Base-by-base conservation (phyloP, 2,888 invertebrate species). In the Tinea trinotella region DNA sequence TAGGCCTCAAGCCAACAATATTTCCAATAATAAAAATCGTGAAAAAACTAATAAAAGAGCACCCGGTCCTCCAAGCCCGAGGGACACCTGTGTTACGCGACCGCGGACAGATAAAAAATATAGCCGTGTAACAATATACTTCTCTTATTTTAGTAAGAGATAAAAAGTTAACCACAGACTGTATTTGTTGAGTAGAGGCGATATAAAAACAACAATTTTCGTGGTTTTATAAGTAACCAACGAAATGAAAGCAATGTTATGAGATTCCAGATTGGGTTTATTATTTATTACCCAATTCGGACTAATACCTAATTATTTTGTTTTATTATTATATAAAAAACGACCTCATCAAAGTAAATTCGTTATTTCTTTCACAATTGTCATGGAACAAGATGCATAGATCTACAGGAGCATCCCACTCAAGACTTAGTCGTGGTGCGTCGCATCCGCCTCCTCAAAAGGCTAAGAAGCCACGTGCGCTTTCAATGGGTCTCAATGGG, bases 81-180 rank as follows among this genome's bases (percentile, higher is more conserved):
- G 60, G 60, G 65, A 71, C 79, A 81, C 79, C 78, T 77, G 77
- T 73, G 74, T 76, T 80, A 79, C 78, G 74, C 78, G 65, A 71
- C 68, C 22, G 24, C 54, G 68, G 71, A 71, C 74, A 71, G 72
- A 59, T 63, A 62, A 65, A 67, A 68, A 62, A 68, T 17, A 19
- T 30, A 44, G 22, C 54, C 54, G 17, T 34, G 49, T 49, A 55
- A 54, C 50, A 48, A 52, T 44, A 40, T 64, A 60, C 62, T 59
- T 57, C 56, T 61, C 56, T 61, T 66, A 66, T 68, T 68, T 60
- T 60, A 60, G 57, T 60, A 58, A 36, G 35, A 40, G 13, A 46
- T 46, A 46, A 46, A 46, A 40, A 40, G 40, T 13, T 13, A 40
- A 40, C 40, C 40, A 40, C 40, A 40, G 40, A 12, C 40, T 40